Conservation (phyloP, 2,113 vertebrate species). For the Sialia sialis region DNA sequence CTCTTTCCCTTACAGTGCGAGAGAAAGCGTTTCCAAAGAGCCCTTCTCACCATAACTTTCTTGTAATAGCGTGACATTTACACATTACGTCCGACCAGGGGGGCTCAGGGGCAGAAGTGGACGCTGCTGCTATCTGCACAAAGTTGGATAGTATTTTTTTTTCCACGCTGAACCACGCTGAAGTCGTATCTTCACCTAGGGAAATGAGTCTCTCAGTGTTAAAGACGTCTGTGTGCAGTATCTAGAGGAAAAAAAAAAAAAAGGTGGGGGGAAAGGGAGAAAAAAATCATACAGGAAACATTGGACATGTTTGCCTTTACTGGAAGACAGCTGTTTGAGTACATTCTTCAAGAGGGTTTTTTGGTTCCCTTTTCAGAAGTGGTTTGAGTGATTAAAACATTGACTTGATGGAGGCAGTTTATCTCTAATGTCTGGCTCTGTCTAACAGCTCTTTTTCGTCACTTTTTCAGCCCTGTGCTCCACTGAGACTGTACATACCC, state of each 20-base stretch:
- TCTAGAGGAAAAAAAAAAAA: not conserved
- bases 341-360: conserved; percentile 10
- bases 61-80: conserved; percentile 34
- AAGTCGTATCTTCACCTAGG: not conserved
- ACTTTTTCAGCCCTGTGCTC: not conserved
- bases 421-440: conserved; percentile 17
- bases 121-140: not conserved
- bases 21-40: not conserved
- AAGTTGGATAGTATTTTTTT: not conserved
- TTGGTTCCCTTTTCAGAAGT: conserved; percentile 52
- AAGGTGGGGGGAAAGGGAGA: not conserved
- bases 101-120: not conserved
- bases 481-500: not conserved
- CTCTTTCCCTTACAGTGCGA: not conserved
- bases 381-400: conserved; percentile 41
- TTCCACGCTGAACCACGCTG: not conserved
- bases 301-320: conserved; percentile 58
- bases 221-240: not conserved
- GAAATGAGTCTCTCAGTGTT: not conserved
- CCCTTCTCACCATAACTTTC: not conserved
- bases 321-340: conserved; percentile 54
- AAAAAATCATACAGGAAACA: conserved; percentile 34
- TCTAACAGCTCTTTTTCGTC: not conserved
- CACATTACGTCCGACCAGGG: not conserved
- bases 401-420: conserved; percentile 28